Base-by-base conservation (phyloP, 2,888 invertebrate species). In the Plebejus anna region DNA sequence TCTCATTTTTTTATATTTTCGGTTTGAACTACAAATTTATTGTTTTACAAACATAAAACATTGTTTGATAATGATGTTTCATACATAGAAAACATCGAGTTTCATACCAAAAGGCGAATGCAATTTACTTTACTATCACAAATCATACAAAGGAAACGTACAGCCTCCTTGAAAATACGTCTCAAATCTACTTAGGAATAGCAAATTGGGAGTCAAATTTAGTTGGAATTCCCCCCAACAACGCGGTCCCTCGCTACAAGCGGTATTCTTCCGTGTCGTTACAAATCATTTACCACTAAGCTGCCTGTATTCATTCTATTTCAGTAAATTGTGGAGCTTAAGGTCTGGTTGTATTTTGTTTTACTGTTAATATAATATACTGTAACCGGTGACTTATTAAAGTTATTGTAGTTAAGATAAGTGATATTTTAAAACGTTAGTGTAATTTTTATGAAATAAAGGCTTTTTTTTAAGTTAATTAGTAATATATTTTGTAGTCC, bases 121-220 rank as follows among this genome's bases (percentile, higher is more conserved):
- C 57, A 59, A 22, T 66, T 28, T 13, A 11, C 3, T 61, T 61
- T 61, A 59, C 28, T 66, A 32, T 28, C 32, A 66, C 32, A 32
- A 66, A 66, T 16, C 4, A 32, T 36, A 66, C 66, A 66, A 66
- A 28, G 28, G 2, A 28, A 61, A 66, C 32, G 4, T 42, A 16
- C 47, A 7, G 72, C 22, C 42, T 72, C 5, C 32, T 66, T 47
- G 11, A 42, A 32, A 55, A 75, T 57, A 22, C 36, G 13, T 55
- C 6, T 7, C 57, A 38, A 32, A 75, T 32, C 59, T 61, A 61
- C 75, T 75, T 59, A 59, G 38, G 42, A 61, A 42, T 61, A 57
- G 75, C 75, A 75, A 59, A 75, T 75, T 59, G 61, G 75, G 59
- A 75, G 61, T 75, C 75, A 75, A 75, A 75, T 75, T 75, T 57